phyloP scores from a whole-genome alignment of 2,797 vertebrate species.

The Graptemys geographica region DNA sequence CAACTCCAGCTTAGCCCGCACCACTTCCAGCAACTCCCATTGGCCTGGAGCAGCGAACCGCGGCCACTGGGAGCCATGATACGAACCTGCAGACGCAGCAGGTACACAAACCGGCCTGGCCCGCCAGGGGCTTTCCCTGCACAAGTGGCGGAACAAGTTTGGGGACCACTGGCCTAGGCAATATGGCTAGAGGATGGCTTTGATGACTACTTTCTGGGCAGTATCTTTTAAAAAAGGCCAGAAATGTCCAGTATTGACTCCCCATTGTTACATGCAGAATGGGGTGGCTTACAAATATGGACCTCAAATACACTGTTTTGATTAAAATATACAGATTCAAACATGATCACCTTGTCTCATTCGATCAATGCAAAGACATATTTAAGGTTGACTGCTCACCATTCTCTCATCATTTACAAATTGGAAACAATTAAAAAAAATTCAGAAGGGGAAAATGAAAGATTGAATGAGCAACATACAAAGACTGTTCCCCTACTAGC shows the following conservation, averaged over 20 bases:
- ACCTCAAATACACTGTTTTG: neutral
- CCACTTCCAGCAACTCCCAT: no score
- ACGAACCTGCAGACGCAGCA: no score
- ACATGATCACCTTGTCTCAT: neutral
- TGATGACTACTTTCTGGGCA: neutral
- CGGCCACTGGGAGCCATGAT: no score
- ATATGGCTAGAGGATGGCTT: no score
- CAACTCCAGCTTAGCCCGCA: no score
- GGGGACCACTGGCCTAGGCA: no score
- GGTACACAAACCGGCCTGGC: no score
- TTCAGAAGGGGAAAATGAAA: neutral
- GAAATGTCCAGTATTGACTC: neutral
- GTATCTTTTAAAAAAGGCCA: neutral
- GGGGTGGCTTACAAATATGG: neutral
- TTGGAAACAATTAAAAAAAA: neutral
- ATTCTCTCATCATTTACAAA: neutral
- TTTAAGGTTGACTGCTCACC: neutral
- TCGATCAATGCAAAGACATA: neutral
- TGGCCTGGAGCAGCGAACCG: no score
- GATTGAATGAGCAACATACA: neutral
- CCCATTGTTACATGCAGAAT: neutral
- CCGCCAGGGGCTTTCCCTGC: no score
- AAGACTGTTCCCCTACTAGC: neutral
- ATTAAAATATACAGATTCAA: neutral
- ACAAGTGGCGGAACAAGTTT: no score